phyloP scores from a whole-genome alignment of 2,113 vertebrate genomes.

The Numenius arquata region DNA sequence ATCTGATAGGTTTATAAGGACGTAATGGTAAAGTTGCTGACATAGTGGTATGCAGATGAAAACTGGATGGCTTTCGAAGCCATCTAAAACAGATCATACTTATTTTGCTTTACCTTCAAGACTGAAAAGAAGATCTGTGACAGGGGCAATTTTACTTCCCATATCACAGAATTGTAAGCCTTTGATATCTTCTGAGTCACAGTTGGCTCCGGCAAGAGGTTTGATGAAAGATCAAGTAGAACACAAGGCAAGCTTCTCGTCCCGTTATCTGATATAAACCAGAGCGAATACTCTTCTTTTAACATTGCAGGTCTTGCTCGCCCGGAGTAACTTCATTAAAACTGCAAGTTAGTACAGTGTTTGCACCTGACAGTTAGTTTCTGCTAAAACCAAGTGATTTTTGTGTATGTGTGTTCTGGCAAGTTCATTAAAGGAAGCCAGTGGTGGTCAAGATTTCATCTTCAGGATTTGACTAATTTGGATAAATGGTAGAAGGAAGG shows the following conservation, averaged over 20 bases:
- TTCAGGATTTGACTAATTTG: neutral
- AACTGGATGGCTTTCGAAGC: neutral
- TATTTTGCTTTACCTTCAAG: neutral
- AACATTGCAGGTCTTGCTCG: neutral
- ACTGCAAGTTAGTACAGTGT: neutral
- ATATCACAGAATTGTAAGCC: neutral
- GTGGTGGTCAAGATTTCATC: neutral
- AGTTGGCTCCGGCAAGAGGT: neutral
- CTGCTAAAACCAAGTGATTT: rapidly evolving
- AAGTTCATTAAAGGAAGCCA: neutral
- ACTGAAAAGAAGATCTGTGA: neutral
- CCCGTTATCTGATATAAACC: neutral
- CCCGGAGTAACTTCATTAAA: neutral
- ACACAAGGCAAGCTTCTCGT: neutral
- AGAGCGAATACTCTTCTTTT: neutral
- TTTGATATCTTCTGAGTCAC: neutral
- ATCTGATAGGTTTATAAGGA: neutral
- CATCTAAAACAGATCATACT: neutral
- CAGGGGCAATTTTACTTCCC: neutral
- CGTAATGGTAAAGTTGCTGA: neutral
- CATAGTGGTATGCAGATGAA: neutral
- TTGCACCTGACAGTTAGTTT: neutral
- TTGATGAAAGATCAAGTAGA: neutral
- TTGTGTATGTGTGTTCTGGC: neutral
- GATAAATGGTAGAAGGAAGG: neutral